phyloP scores from a whole-genome alignment of 2,797 vertebrate species.

The Sternarchorhynchus goeldii region DNA sequence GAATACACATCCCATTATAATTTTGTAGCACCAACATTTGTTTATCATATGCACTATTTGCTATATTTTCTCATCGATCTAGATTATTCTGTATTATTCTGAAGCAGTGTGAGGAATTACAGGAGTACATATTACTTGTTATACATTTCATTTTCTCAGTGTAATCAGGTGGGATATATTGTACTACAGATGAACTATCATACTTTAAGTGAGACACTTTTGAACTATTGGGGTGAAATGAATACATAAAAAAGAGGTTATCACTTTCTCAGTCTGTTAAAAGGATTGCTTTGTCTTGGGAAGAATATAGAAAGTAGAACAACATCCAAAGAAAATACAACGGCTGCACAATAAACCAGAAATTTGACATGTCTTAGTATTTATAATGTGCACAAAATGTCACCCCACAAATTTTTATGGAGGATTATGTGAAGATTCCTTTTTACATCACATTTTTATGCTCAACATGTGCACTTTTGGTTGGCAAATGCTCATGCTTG shows the following conservation, averaged over 20 bases:
- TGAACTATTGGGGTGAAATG: constrained; percentile 10
- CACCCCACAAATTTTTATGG: constrained; percentile 45
- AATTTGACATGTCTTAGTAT: constrained; percentile 45
- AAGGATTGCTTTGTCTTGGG: constrained; percentile 42
- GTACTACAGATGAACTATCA: neutral
- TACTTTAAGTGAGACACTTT: constrained; percentile 19
- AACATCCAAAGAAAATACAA: constrained; percentile 45
- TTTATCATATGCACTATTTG: neutral
- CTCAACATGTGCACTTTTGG: constrained; percentile 33
- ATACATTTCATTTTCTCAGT: neutral
- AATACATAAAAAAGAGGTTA: constrained; percentile 16
- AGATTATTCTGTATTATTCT: neutral
- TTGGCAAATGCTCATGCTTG: constrained; percentile 20
- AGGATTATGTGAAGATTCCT: constrained; percentile 33
- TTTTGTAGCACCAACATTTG: too few species aligned
- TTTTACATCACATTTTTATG: constrained; percentile 43
- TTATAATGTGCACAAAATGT: constrained; percentile 48
- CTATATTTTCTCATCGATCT: neutral
- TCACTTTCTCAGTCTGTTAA: constrained; percentile 27
- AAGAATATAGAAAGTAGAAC: constrained; percentile 32
- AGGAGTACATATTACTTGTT: neutral
- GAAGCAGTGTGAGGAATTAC: neutral
- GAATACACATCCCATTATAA: too few species aligned
- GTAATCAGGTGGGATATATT: neutral
- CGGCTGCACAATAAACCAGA: constrained; percentile 27